These are phyloP conservation scores for Toxostoma redivivum DNA, from an alignment of 2,113 vertebrate species.

Conservation along the genomic window DNA sequence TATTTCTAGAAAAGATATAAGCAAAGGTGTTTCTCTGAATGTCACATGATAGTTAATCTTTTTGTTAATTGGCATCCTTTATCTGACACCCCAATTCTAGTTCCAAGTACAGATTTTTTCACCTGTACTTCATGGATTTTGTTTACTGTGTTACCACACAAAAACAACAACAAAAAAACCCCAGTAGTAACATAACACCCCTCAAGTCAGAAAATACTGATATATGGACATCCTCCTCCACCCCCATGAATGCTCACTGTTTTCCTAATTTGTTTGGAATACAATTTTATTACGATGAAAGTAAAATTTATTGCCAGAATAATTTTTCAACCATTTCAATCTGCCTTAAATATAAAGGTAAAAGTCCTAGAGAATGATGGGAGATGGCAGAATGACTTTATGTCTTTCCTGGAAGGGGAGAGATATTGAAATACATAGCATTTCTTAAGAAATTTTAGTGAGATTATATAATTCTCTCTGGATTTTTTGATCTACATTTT, in stretches of 20 bases:
- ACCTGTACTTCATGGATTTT: background rate
- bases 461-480: background rate
- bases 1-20: background rate
- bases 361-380: background rate
- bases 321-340: background rate
- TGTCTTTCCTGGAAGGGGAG: background rate
- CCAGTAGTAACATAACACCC: background rate
- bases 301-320: background rate
- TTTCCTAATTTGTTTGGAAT: background rate
- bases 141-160: background rate
- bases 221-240: background rate
- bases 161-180: too few relatives aligned
- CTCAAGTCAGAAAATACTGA: background rate
- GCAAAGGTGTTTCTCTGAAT: background rate
- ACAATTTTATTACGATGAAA: background rate
- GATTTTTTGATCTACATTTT: background rate
- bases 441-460: background rate
- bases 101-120: background rate
- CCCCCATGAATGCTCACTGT: rapidly evolving
- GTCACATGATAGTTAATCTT: background rate
- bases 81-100: background rate
- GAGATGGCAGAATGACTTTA: background rate
- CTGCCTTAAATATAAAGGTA: background rate
- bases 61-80: background rate
- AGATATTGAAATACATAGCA: background rate